These are phyloP conservation scores for Trissoscelio sp. DNA, from an alignment of 2,888 invertebrate genomes.

Conservation along the genomic window DNA sequence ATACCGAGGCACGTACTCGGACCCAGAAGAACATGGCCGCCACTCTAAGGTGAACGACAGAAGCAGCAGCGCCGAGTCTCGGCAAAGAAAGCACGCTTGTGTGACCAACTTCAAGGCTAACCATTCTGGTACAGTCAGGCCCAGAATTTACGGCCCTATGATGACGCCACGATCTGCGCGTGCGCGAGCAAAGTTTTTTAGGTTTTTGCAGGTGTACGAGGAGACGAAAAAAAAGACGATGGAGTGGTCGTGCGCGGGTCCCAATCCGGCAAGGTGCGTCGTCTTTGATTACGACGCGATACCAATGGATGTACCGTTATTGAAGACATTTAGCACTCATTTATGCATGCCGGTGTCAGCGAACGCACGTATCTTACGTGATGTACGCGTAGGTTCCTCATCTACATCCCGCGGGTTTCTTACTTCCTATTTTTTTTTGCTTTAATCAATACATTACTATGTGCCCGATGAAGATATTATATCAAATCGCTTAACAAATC, in stretches of 20 bases:
- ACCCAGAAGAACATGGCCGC: no score
- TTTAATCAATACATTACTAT: not conserved
- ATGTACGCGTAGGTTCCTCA: constrained; percentile 1
- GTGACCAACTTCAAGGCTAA: constrained; percentile 78
- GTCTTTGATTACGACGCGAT: constrained; percentile 63
- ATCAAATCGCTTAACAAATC: not conserved
- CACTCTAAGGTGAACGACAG: constrained; percentile 67
- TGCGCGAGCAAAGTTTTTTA: no score
- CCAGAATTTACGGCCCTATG: constrained; percentile 71
- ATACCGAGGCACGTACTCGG: constrained; percentile 9
- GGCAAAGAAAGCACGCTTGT: constrained; percentile 37
- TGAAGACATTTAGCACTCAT: constrained; percentile 55
- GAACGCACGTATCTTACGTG: constrained; percentile 10
- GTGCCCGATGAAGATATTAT: not conserved
- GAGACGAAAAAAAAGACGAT: constrained; percentile 15
- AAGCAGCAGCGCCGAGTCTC: constrained; percentile 44
- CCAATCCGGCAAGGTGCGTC: constrained; percentile 49
- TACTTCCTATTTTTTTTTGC: not conserved
- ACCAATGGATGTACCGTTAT: constrained; percentile 53
- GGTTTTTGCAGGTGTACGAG: constrained; percentile 41
- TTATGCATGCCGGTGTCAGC: constrained; percentile 42
- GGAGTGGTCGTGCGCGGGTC: constrained; percentile 8
- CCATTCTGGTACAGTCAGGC: constrained; percentile 78
- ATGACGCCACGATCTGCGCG: no score
- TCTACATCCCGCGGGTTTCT: not conserved